These are phyloP conservation scores for Drosophila mojavensis DNA, from an alignment of 1,140 invertebrate species.

Conservation along the genomic window DNA sequence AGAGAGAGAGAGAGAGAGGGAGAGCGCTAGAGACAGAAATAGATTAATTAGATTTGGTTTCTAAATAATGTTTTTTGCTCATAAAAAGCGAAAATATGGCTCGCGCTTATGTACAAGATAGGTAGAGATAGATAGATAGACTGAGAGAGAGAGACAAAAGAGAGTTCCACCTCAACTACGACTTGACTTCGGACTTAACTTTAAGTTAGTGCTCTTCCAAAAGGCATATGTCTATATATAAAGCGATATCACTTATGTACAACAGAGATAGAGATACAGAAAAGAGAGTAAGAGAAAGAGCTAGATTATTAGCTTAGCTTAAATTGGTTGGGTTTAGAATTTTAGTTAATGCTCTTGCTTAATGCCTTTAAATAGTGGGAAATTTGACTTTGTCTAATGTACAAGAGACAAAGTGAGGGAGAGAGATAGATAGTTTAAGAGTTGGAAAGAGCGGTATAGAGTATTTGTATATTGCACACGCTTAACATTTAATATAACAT, in stretches of 20 bases:
- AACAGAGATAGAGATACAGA: no score
- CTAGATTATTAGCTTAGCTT: no score
- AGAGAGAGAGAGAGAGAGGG: not conserved
- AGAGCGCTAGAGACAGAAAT: not conserved
- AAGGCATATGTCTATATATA: not conserved
- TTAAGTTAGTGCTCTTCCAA: not conserved
- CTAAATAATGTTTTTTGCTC: not conserved
- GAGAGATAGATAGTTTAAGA: not conserved
- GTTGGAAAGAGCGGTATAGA: slow-evolving; percentile 6
- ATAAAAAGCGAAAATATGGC: not conserved
- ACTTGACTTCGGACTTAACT: not conserved
- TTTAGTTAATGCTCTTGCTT: no score
- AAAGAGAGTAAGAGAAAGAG: no score
- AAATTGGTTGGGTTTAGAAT: no score
- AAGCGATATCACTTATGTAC: no score
- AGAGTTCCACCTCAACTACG: not conserved
- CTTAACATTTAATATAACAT: slow-evolving; percentile 14
- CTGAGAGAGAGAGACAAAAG: slow-evolving; percentile 1
- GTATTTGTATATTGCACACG: slow-evolving; percentile 33
- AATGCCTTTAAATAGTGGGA: no score
- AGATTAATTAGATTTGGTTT: no score
- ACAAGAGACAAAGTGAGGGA: not conserved
- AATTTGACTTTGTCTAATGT: slow-evolving; percentile 2
- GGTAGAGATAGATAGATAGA: slow-evolving; percentile 7
- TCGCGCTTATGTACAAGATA: slow-evolving; percentile 3